These are phyloP conservation scores for Dissostichus mawsoni DNA, from an alignment of 2,113 vertebrate species.

Conservation along the genomic window DNA sequence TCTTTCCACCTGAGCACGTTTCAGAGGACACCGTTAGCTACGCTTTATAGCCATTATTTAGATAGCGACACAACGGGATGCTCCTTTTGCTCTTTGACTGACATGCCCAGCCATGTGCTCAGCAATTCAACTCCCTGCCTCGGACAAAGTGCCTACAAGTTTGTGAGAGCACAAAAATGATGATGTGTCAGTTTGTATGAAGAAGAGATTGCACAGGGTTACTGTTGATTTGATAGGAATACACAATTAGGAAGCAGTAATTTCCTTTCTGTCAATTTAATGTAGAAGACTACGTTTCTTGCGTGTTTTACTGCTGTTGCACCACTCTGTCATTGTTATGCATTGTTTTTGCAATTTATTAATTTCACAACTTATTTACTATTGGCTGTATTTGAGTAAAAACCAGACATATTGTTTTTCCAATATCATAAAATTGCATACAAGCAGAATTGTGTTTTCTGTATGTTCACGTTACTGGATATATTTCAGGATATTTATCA, in stretches of 20 bases:
- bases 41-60: conserved; percentile 83
- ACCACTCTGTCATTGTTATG: conserved; percentile 40
- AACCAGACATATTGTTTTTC: conserved; percentile 32
- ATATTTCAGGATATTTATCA: conserved; percentile 62
- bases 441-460: neutral
- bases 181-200: conserved; percentile 53
- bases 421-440: conserved; percentile 29
- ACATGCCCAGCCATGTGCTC: conserved; percentile 75
- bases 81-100: conserved; percentile 78
- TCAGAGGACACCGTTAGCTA: conserved; percentile 82
- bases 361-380: conserved; percentile 13
- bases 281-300: conserved; percentile 9
- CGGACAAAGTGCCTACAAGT: conserved; percentile 53
- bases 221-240: conserved; percentile 26
- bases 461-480: conserved; percentile 2
- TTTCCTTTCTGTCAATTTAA: conserved; percentile 19
- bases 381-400: conserved; percentile 17
- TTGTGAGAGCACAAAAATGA: conserved; percentile 47
- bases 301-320: neutral
- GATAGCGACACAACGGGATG: conserved; percentile 80
- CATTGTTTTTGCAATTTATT: conserved; percentile 29
- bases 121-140: conserved; percentile 56
- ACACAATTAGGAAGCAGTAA: conserved; percentile 15
- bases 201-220: conserved; percentile 43
- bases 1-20: conserved; percentile 84